Percentiles rank a stretch among this genome's conserved stretches.
Conservation (phyloP, 2,113 vertebrate genomes). For the Mirza zaza region DNA sequence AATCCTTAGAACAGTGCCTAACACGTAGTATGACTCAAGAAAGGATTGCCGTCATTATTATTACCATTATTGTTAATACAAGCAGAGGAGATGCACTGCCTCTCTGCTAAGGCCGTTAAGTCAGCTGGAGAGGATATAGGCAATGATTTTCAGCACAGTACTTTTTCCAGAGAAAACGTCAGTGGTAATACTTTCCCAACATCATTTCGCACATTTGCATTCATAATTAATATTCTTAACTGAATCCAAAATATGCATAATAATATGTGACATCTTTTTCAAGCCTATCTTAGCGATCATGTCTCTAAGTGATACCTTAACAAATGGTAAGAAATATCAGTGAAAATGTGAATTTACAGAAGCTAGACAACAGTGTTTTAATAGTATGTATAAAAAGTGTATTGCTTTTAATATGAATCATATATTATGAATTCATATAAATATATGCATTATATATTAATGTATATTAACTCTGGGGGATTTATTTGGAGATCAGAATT, state of each 20-base stretch:
- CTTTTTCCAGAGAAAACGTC: neutral
- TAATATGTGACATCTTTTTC: neutral
- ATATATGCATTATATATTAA: neutral
- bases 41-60: neutral
- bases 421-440: neutral
- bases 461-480: neutral
- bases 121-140: neutral
- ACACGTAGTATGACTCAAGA: neutral
- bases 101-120: neutral
- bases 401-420: neutral
- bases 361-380: neutral
- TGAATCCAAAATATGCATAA: conserved; percentile 1
- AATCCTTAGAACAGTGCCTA: neutral
- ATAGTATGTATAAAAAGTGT: neutral
- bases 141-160: neutral
- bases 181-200: neutral
- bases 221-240: neutral
- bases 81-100: neutral
- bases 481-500: neutral
- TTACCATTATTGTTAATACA: neutral
- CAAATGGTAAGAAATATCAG: neutral
- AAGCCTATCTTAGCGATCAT: neutral
- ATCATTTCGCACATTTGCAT: neutral
- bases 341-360: neutral
- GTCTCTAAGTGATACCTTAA: neutral